Evolutionary conservation across 2,888 invertebrate genomes (phyloP).

Genomic region (Coenonympha glycerion): DNA sequence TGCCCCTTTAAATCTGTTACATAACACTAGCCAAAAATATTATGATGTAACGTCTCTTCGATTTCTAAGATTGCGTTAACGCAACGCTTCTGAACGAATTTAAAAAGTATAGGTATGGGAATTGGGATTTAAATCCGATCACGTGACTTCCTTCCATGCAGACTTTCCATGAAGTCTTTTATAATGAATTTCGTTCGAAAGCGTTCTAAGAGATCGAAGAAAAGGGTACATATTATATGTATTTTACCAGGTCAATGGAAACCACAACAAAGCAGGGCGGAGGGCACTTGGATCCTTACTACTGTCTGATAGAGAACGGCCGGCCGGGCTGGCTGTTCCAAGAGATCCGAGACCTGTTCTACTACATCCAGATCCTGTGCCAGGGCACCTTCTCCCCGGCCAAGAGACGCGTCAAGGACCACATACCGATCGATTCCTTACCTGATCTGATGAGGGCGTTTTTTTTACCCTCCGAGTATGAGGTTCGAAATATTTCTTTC

Average conservation of each 20-base stretch:
- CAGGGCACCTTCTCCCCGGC: slow-evolving; percentile 81
- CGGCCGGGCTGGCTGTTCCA: slow-evolving; percentile 81
- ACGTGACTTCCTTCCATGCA: too few relatives aligned
- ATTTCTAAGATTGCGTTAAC: too few relatives aligned
- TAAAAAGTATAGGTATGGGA: too few relatives aligned
- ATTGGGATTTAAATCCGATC: too few relatives aligned
- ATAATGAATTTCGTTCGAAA: too few relatives aligned
- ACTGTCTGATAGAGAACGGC: slow-evolving; percentile 82
- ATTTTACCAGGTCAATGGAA: slow-evolving; percentile 64
- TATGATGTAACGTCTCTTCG: too few relatives aligned
- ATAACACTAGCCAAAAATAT: too few relatives aligned
- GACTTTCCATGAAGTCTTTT: too few relatives aligned
- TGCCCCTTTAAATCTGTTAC: too few relatives aligned
- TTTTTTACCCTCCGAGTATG: slow-evolving; percentile 83
- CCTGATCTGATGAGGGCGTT: slow-evolving; percentile 84
- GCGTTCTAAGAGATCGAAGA: too few relatives aligned
- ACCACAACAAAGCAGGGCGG: slow-evolving; percentile 71
- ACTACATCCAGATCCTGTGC: slow-evolving; percentile 84
- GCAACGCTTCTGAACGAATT: too few relatives aligned
- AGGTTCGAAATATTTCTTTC: slow-evolving; percentile 71
- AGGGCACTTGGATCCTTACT: slow-evolving; percentile 79
- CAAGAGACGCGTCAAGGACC: slow-evolving; percentile 76
- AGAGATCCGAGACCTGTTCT: slow-evolving; percentile 84
- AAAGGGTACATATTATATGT: too few relatives aligned
- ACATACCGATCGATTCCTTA: slow-evolving; percentile 79